A percentile compares a stretch with the other conserved stretches of the same genome.
Evolutionary conservation across 1,140 invertebrate species (phyloP).

Genomic region (Papilio aristodemus): DNA sequence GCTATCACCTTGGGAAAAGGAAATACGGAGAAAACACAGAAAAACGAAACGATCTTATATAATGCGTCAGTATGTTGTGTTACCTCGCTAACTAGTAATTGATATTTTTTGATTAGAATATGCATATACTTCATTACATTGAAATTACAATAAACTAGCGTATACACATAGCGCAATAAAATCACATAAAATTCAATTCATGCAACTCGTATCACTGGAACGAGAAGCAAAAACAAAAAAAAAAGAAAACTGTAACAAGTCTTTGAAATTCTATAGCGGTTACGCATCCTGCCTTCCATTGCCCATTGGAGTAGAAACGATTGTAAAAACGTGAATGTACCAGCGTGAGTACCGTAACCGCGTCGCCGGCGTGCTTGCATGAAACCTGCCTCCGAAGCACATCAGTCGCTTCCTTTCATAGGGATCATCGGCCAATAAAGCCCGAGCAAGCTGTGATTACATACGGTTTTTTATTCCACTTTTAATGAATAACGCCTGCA

Average conservation of each 20-base stretch:
- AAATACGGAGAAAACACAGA: not conserved
- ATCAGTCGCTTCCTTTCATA: conserved; percentile 47
- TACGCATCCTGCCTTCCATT: conserved; percentile 48
- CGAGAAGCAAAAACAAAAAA: conserved; percentile 31
- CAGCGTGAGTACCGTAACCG: conserved; percentile 44
- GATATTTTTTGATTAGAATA: too few relatives aligned
- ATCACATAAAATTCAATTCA: not conserved
- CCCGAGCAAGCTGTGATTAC: conserved; percentile 38
- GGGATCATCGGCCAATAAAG: conserved; percentile 42
- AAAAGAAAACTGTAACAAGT: conserved; percentile 42
- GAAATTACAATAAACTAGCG: not conserved
- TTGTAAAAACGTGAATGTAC: conserved; percentile 47
- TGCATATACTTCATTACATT: too few relatives aligned
- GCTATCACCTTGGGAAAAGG: conserved; percentile 2
- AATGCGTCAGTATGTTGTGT: too few relatives aligned
- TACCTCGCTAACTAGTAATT: too few relatives aligned
- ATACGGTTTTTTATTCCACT: not conserved
- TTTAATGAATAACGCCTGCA: not conserved
- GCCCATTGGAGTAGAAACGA: conserved; percentile 33
- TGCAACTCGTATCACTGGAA: conserved; percentile 33
- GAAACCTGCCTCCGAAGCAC: conserved; percentile 43
- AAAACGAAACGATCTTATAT: too few relatives aligned
- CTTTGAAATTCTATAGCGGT: conserved; percentile 51
- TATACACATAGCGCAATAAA: conserved; percentile 1
- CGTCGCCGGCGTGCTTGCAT: not conserved